These are phyloP conservation scores for Cyphomyrus plagiostoma DNA, from an alignment of 2,113 vertebrate species.

Conservation along the genomic window DNA sequence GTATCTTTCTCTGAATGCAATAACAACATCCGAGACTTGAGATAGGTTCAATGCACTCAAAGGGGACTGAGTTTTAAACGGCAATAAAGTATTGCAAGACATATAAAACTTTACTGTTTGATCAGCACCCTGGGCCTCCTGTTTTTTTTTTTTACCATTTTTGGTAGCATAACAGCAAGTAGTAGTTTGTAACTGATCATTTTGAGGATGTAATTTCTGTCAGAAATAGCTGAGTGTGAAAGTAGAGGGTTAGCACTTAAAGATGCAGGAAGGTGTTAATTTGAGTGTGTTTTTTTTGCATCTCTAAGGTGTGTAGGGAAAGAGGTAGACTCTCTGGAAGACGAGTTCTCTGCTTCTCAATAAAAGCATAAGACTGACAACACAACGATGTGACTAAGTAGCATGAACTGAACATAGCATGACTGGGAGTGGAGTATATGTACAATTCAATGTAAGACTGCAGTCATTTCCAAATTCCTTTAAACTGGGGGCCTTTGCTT, in stretches of 20 bases:
- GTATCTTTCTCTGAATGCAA: slow-evolving; percentile 35
- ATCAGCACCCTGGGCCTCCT: neutral
- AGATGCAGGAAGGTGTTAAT: neutral
- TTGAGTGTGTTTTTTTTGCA: neutral
- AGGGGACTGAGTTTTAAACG: slow-evolving; percentile 36
- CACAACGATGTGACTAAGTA: neutral
- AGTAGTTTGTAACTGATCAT: neutral
- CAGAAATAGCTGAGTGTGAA: neutral
- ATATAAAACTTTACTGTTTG: slow-evolving; percentile 28
- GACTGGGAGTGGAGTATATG: neutral
- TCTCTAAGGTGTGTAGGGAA: neutral
- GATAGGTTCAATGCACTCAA: slow-evolving; percentile 45
- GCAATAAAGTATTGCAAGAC: slow-evolving; percentile 28
- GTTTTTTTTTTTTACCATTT: neutral
- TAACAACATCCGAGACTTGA: slow-evolving; percentile 47
- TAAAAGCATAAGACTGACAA: neutral
- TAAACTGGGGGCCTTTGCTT: neutral
- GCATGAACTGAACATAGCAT: neutral
- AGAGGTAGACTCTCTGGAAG: neutral
- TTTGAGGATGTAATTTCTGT: neutral
- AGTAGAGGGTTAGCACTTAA: neutral
- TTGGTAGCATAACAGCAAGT: neutral
- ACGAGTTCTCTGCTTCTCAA: neutral
- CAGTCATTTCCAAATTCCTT: neutral
- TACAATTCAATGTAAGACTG: neutral